Evolutionary conservation across 1,140 invertebrate genomes (phyloP).

Genomic region (Neelides sp.): DNA sequence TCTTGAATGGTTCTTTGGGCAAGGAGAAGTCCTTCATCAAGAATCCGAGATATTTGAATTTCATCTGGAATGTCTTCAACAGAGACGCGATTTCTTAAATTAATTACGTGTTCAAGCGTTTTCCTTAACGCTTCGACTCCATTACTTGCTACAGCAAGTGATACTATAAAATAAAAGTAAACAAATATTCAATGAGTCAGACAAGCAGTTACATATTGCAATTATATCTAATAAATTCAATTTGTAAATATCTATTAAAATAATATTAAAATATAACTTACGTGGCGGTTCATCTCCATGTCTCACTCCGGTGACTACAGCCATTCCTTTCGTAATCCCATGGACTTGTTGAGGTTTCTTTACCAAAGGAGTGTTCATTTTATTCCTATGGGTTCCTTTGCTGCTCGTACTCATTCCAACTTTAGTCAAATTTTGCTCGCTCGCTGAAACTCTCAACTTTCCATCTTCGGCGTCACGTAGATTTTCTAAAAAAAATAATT

Average conservation of each 20-base stretch:
- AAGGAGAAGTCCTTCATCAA: slow-evolving; percentile 26
- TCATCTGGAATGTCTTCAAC: slow-evolving; percentile 24
- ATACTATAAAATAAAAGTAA: too few species aligned
- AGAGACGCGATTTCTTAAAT: slow-evolving; percentile 16
- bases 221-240: too few species aligned
- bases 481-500: slow-evolving; percentile 18
- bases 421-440: slow-evolving; percentile 29
- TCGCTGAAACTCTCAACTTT: slow-evolving; percentile 22
- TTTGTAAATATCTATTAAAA: too few species aligned
- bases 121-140: slow-evolving; percentile 24
- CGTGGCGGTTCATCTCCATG: slow-evolving; percentile 23
- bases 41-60: slow-evolving; percentile 25
- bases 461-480: slow-evolving; percentile 21
- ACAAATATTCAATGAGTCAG: too few species aligned
- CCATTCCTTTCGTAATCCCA: slow-evolving; percentile 21
- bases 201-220: too few species aligned
- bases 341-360: slow-evolving; percentile 29
- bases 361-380: slow-evolving; percentile 21
- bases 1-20: slow-evolving; percentile 24
- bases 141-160: slow-evolving; percentile 15
- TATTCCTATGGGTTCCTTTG: slow-evolving; percentile 15
- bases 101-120: slow-evolving; percentile 29
- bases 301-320: slow-evolving; percentile 28
- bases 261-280: slow-evolving; percentile 11
- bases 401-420: slow-evolving; percentile 7